Conservation (phyloP, 2,888 invertebrate species). For the Aethes cnicana region DNA sequence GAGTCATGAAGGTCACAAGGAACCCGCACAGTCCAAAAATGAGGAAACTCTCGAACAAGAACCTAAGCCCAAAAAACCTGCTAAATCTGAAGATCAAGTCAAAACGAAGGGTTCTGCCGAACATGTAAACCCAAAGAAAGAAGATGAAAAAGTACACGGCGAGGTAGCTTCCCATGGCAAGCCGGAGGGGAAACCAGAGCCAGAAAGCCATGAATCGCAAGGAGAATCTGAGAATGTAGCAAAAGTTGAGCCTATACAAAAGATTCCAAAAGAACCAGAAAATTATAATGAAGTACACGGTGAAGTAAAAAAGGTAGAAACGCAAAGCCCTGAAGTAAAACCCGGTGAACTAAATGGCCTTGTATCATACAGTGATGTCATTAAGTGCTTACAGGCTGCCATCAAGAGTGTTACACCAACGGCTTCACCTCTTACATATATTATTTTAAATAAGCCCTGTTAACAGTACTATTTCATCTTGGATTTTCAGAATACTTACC, state of each 20-base stretch:
- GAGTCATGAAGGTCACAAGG: slow-evolving; percentile 8
- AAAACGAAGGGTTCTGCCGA: not conserved
- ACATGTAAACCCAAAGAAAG: not conserved
- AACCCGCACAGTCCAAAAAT: no score
- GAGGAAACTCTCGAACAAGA: not conserved
- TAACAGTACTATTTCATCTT: slow-evolving; percentile 35
- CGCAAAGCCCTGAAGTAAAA: slow-evolving; percentile 11
- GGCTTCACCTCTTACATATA: slow-evolving; percentile 63
- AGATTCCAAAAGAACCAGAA: slow-evolving; percentile 28
- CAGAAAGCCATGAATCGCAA: not conserved
- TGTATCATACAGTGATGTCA: slow-evolving; percentile 56
- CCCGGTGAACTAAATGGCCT: slow-evolving; percentile 33
- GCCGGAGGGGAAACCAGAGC: slow-evolving; percentile 4
- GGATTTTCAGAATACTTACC: not conserved
- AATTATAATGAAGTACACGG: slow-evolving; percentile 27
- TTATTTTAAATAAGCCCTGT: slow-evolving; percentile 58
- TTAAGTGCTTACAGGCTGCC: slow-evolving; percentile 63
- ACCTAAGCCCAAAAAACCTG: not conserved
- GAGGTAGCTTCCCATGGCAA: no score
- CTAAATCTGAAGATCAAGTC: not conserved
- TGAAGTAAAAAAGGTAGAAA: slow-evolving; percentile 24
- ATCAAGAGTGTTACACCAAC: slow-evolving; percentile 40
- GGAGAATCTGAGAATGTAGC: not conserved
- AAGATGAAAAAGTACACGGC: not conserved
- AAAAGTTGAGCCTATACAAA: no score